Conservation (phyloP, 2,888 invertebrate species). For the Willowsia nigromaculata region DNA sequence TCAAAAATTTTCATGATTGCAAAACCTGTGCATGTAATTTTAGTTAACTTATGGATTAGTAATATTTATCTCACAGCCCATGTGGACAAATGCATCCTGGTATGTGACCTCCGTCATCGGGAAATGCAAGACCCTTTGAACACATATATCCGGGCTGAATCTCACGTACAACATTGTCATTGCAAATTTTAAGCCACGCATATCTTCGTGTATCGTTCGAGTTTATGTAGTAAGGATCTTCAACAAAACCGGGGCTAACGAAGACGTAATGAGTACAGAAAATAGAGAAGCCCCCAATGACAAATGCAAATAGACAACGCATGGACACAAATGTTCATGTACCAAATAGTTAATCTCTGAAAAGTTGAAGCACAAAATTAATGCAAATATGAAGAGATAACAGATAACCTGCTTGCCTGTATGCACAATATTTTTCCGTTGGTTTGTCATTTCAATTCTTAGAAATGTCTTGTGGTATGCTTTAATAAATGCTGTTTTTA, state of each 20-base stretch:
- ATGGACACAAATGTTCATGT: background rate
- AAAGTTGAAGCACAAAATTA: background rate
- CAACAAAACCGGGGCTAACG: background rate
- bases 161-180: background rate
- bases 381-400: no score
- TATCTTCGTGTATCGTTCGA: slow-evolving; percentile 19
- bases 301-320: background rate
- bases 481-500: no score
- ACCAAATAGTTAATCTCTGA: background rate
- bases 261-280: background rate
- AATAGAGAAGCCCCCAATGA: background rate
- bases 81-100: slow-evolving; percentile 39
- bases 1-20: background rate
- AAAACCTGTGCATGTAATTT: background rate
- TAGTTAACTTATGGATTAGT: background rate
- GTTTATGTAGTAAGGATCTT: slow-evolving; percentile 30
- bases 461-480: no score
- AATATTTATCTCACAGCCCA: background rate
- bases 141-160: slow-evolving; percentile 27
- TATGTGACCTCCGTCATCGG: background rate
- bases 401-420: no score
- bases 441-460: no score
- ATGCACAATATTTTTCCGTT: no score
- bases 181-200: slow-evolving; percentile 33
- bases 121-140: slow-evolving; percentile 33